Percentiles rank a stretch among this genome's conserved stretches.
Evolutionary conservation across 2,113 vertebrate genomes (phyloP).

Genomic region (Perca fluviatilis): DNA sequence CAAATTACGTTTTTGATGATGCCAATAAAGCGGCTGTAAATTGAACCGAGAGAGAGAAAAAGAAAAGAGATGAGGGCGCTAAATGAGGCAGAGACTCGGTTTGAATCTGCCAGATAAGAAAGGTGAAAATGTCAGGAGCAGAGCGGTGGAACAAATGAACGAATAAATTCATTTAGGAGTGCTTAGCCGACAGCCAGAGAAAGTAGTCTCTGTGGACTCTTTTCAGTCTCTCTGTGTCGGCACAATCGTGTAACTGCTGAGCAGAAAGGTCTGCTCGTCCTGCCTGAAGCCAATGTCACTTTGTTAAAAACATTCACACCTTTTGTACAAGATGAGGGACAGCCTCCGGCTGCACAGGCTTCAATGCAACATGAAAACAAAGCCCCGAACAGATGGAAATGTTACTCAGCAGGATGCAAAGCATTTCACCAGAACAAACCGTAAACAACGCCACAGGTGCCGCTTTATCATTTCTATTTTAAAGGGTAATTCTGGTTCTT

Average conservation of each 20-base stretch:
- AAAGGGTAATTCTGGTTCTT: too few species aligned
- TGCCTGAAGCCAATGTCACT: neutral
- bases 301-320: neutral
- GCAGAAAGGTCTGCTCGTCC: neutral
- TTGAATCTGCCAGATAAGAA: conserved; percentile 13
- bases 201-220: conserved; percentile 39
- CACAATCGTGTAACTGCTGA: conserved; percentile 6
- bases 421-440: neutral
- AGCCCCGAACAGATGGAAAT: neutral
- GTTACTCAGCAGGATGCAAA: neutral
- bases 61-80: neutral
- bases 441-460: neutral
- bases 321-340: neutral
- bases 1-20: neutral
- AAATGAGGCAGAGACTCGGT: neutral
- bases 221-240: conserved; percentile 62
- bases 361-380: neutral
- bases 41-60: neutral
- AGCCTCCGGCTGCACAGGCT: neutral
- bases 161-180: conserved; percentile 25
- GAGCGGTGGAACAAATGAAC: conserved; percentile 27
- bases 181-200: neutral
- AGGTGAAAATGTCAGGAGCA: conserved; percentile 29
- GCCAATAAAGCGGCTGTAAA: neutral
- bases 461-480: neutral